A percentile compares a stretch with the other conserved stretches of the same genome.
phyloP scores from a whole-genome alignment of 2,888 invertebrate species.

The Buathra laborator region DNA sequence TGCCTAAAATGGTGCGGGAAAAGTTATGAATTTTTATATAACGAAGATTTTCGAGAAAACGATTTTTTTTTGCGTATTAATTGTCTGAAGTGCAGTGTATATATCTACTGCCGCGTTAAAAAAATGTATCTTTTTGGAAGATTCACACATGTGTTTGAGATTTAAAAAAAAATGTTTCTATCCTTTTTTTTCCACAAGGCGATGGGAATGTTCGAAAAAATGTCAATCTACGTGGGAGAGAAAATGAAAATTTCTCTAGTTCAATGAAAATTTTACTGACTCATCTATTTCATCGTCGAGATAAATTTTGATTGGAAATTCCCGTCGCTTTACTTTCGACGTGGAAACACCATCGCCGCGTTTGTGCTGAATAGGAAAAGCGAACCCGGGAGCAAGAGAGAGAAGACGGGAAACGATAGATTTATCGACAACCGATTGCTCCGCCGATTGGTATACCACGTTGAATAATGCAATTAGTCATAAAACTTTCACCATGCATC shows the following conservation, averaged over 20 bases:
- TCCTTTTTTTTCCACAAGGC: too few species aligned
- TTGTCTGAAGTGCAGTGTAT: too few species aligned
- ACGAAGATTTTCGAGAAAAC: too few species aligned
- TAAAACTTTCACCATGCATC: slow-evolving; percentile 54
- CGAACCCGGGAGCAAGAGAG: slow-evolving; percentile 4
- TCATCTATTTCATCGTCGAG: slow-evolving; percentile 25
- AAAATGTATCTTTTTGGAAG: too few species aligned
- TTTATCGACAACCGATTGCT: slow-evolving; percentile 56
- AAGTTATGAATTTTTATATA: too few species aligned
- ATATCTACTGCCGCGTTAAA: too few species aligned
- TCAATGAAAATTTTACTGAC: slow-evolving; percentile 6
- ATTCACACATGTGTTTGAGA: too few species aligned
- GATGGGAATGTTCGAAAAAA: neutral
- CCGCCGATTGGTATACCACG: slow-evolving; percentile 46
- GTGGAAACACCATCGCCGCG: slow-evolving; percentile 19
- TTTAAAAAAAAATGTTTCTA: too few species aligned
- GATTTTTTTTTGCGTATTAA: too few species aligned
- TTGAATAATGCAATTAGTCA: slow-evolving; percentile 61
- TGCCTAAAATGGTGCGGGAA: too few species aligned
- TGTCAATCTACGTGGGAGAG: neutral
- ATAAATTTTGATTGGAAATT: slow-evolving; percentile 38
- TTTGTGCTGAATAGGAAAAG: slow-evolving; percentile 26
- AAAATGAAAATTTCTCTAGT: neutral
- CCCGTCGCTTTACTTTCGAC: slow-evolving; percentile 21
- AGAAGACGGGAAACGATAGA: slow-evolving; percentile 11